Evolutionary conservation across 2,797 vertebrate species (phyloP).

Genomic region (Kryptolebias ocellatus): DNA sequence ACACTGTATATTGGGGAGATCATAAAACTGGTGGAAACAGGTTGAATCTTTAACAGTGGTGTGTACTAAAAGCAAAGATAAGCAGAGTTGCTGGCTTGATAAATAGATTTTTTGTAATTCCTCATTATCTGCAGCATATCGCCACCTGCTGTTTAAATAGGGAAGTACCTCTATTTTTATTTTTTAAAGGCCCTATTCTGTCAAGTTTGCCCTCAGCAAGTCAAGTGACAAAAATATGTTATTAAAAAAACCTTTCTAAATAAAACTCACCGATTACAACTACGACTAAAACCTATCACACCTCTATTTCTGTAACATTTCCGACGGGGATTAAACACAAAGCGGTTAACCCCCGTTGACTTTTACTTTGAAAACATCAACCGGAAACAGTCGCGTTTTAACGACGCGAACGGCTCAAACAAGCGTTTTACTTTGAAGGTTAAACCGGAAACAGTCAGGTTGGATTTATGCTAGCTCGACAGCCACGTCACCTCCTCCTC

Average conservation of each 20-base stretch:
- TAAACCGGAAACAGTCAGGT: background rate
- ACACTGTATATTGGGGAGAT: too few species aligned
- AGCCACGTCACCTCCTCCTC: conserved; percentile 82
- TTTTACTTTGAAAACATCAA: background rate
- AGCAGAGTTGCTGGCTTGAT: too few species aligned
- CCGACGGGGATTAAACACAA: too few species aligned
- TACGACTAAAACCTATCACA: background rate
- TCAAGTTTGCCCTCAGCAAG: conserved; percentile 1
- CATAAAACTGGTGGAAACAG: too few species aligned
- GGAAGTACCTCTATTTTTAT: background rate
- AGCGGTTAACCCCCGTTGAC: too few species aligned
- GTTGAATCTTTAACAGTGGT: too few species aligned
- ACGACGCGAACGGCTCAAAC: too few species aligned
- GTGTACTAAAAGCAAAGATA: too few species aligned
- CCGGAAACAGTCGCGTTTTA: background rate
- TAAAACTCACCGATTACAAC: background rate
- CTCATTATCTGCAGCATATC: conserved; percentile 13
- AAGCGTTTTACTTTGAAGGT: conserved; percentile 36
- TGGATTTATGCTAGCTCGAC: background rate
- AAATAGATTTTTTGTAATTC: background rate
- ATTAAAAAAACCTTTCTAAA: background rate
- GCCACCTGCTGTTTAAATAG: conserved; percentile 47
- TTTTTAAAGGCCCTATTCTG: accelerated
- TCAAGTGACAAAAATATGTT: background rate
- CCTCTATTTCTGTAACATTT: too few species aligned